phyloP scores from a whole-genome alignment of 2,113 vertebrate genomes.

The Chaetodon auriga region DNA sequence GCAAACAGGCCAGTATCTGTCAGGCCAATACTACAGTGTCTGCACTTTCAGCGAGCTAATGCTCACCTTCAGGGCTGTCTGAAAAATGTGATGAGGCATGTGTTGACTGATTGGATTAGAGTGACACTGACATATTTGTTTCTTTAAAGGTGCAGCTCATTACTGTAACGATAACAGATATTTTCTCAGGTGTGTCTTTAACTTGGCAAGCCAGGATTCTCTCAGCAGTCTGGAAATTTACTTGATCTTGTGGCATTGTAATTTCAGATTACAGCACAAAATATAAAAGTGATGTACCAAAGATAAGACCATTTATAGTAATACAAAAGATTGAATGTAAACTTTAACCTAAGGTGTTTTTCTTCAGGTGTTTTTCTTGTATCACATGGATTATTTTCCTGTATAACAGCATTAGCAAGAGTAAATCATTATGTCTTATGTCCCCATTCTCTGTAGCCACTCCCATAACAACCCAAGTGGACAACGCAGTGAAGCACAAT shows the following conservation, averaged over 20 bases:
- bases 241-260: not conserved
- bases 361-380: not conserved
- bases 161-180: not conserved
- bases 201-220: not conserved
- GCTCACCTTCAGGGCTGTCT: not conserved
- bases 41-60: constrained; percentile 1
- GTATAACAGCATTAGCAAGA: not conserved
- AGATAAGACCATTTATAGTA: not conserved
- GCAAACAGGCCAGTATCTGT: not conserved
- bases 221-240: not conserved
- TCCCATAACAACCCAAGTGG: not conserved
- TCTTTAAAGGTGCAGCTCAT: not conserved
- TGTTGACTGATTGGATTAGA: not conserved
- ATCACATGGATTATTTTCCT: not conserved
- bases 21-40: not conserved
- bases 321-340: not conserved
- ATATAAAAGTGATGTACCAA: not conserved
- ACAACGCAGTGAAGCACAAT: constrained; percentile 2
- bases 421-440: not conserved
- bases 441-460: constrained; percentile 13
- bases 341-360: not conserved
- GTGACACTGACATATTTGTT: not conserved
- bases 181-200: not conserved
- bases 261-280: not conserved
- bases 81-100: not conserved